phyloP scores from a whole-genome alignment of 2,888 invertebrate genomes.

The Adelognathus sp. region DNA sequence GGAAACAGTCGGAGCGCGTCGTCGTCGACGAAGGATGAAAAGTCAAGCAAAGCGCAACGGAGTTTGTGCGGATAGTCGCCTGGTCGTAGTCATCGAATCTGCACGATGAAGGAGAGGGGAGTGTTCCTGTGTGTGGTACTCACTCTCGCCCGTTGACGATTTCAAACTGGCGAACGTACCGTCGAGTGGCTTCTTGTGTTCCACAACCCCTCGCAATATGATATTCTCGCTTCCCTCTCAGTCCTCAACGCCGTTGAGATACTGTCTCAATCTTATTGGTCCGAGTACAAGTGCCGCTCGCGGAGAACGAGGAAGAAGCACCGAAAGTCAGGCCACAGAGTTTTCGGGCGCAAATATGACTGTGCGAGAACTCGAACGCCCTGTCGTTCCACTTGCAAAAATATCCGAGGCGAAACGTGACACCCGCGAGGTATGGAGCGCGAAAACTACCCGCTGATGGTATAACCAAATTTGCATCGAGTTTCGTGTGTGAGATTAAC shows the following conservation, averaged over 20 bases:
- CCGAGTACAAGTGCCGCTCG: conserved; percentile 11
- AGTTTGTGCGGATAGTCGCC: conserved; percentile 20
- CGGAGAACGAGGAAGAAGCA: background rate
- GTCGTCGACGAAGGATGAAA: conserved; percentile 57
- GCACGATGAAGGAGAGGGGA: background rate
- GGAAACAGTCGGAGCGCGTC: conserved; percentile 53
- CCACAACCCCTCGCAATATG: conserved; percentile 30
- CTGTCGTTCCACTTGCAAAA: background rate
- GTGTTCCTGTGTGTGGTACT: background rate
- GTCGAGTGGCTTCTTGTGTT: conserved; percentile 56
- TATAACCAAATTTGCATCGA: too few relatives aligned
- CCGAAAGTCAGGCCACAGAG: background rate
- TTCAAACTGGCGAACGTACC: background rate
- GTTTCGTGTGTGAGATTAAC: too few relatives aligned
- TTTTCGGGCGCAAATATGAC: background rate
- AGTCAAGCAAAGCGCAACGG: conserved; percentile 64
- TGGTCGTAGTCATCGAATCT: background rate
- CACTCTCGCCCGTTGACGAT: background rate
- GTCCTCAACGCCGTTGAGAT: background rate
- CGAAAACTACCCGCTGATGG: too few relatives aligned
- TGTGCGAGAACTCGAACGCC: background rate
- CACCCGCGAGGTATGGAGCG: too few relatives aligned
- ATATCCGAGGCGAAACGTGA: background rate
- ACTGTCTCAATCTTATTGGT: conserved; percentile 18
- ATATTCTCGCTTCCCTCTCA: conserved; percentile 27